These are phyloP conservation scores for Smutsia temminckii DNA, from an alignment of 2,797 vertebrate species.

Conservation along the genomic window DNA sequence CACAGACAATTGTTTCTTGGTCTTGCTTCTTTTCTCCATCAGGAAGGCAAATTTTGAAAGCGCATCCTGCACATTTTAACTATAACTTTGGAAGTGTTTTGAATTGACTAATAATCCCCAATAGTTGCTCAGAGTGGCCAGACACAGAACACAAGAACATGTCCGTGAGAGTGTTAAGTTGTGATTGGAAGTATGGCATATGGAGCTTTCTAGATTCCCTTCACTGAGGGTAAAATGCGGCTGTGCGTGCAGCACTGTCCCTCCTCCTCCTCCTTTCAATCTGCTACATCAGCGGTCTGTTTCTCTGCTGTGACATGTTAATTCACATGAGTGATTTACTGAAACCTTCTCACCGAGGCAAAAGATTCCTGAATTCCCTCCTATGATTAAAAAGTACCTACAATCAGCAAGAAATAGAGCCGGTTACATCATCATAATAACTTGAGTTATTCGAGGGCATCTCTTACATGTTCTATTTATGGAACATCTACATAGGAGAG, in stretches of 20 bases:
- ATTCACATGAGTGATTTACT: constrained; percentile 43
- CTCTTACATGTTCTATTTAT: constrained; percentile 36
- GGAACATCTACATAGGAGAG: not conserved
- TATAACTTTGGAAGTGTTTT: not conserved
- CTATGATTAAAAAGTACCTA: constrained; percentile 32
- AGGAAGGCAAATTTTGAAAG: constrained; percentile 34
- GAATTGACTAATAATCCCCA: not conserved
- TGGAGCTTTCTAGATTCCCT: not conserved
- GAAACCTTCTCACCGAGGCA: constrained; percentile 6
- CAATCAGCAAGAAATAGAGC: constrained; percentile 28
- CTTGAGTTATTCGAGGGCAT: not conserved
- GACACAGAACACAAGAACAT: not conserved
- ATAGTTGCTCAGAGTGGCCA: not conserved
- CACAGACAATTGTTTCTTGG: not conserved
- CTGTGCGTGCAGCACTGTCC: not conserved
- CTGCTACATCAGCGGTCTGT: not conserved
- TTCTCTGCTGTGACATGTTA: constrained; percentile 31
- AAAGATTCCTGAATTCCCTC: constrained; percentile 29
- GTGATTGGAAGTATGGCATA: not conserved
- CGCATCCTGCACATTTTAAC: not conserved
- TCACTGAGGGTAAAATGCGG: not conserved
- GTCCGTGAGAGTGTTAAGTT: not conserved
- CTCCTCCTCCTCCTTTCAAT: not conserved
- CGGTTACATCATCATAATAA: not conserved
- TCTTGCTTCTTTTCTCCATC: not conserved